These are phyloP conservation scores for Meliscaeva auricollis DNA, from an alignment of 2,888 invertebrate species.

Conservation along the genomic window DNA sequence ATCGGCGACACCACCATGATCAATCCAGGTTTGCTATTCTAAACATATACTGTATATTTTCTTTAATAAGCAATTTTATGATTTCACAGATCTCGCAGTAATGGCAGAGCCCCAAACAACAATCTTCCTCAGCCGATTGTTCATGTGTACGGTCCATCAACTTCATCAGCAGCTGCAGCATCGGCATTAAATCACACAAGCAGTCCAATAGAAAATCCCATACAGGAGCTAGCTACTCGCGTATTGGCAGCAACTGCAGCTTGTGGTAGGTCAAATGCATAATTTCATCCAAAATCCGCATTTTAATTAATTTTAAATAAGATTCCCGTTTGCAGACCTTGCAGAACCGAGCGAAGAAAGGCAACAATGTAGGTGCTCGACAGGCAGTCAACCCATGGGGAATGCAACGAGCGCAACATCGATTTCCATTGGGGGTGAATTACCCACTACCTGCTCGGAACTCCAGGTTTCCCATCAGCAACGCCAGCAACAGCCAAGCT, in stretches of 20 bases:
- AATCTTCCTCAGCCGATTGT: constrained; percentile 50
- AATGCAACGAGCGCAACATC: constrained; percentile 81
- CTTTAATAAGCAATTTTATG: background rate
- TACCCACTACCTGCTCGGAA: constrained; percentile 79
- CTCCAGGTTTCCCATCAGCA: constrained; percentile 62
- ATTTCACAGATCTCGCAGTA: constrained; percentile 51
- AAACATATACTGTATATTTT: background rate
- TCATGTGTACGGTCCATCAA: constrained; percentile 78
- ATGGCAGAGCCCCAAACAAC: constrained; percentile 6
- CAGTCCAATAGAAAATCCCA: constrained; percentile 39
- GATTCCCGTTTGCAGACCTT: constrained; percentile 84
- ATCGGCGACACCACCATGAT: constrained; percentile 78
- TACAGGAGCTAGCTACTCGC: constrained; percentile 79
- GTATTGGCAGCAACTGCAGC: constrained; percentile 80
- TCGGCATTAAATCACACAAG: constrained; percentile 18
- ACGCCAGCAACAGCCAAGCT: constrained; percentile 65
- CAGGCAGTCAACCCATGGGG: constrained; percentile 79
- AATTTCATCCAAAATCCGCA: constrained; percentile 34
- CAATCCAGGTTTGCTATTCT: constrained; percentile 39
- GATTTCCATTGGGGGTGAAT: constrained; percentile 81
- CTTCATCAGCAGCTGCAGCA: constrained; percentile 80
- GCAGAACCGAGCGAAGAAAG: constrained; percentile 80
- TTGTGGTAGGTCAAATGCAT: constrained; percentile 80
- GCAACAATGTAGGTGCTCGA: constrained; percentile 73
- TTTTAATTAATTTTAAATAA: constrained; percentile 79